Evolutionary conservation across 2,113 vertebrate species (phyloP).

Genomic region (Chauna torquata): DNA sequence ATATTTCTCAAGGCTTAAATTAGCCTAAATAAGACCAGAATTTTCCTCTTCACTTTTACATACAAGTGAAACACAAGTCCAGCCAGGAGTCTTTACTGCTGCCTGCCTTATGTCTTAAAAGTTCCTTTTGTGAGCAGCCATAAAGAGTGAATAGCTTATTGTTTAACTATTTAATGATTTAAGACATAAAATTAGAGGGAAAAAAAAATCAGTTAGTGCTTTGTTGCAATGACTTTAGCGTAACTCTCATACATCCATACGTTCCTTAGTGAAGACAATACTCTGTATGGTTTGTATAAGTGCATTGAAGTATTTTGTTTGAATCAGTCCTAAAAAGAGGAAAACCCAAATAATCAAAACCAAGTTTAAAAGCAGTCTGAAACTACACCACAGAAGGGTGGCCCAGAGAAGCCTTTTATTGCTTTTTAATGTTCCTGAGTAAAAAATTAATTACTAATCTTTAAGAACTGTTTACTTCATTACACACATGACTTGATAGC

Average conservation of each 20-base stretch:
- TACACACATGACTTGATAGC: neutral
- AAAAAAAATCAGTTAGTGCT: neutral
- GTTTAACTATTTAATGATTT: neutral
- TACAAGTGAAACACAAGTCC: neutral
- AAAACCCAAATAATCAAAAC: neutral
- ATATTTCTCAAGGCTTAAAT: neutral
- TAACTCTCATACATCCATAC: neutral
- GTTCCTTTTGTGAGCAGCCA: neutral
- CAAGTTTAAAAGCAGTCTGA: neutral
- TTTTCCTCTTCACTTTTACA: neutral
- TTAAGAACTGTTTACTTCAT: neutral
- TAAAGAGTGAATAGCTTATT: neutral
- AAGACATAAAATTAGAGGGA: neutral
- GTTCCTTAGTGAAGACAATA: neutral
- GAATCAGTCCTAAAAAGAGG: neutral
- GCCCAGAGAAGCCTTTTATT: neutral
- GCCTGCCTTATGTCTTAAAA: neutral
- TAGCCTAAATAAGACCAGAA: neutral
- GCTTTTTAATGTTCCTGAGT: neutral
- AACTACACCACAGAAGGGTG: neutral
- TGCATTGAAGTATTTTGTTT: neutral
- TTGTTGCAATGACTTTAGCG: neutral
- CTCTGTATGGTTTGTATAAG: neutral
- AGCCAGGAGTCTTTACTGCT: neutral
- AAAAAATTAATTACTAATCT: neutral